Conservation (phyloP, 2,888 invertebrate genomes). For the Morpho achilles region DNA sequence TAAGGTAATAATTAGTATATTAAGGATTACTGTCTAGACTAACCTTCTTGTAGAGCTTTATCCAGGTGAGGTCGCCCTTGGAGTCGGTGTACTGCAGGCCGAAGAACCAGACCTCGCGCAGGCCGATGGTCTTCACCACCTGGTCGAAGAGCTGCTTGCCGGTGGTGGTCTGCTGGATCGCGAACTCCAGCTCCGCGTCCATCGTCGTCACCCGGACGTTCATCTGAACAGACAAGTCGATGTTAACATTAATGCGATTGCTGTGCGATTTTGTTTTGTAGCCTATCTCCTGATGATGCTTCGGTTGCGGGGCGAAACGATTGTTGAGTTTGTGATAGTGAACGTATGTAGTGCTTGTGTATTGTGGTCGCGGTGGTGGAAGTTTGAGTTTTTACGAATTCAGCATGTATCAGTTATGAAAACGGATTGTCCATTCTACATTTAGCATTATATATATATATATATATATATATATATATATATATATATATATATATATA, state of each 20-base stretch:
- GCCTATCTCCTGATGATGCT: too few relatives aligned
- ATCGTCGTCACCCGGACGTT: conserved; percentile 99
- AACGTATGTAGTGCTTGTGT: too few relatives aligned
- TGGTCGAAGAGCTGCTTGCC: conserved; percentile 99
- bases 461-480: too few relatives aligned
- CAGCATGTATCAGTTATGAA: too few relatives aligned
- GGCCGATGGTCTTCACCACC: conserved; percentile 99
- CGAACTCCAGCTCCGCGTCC: conserved; percentile 99
- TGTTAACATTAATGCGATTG: neutral
- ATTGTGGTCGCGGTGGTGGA: too few relatives aligned
- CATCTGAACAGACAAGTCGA: conserved; percentile 80
- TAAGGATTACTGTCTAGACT: conserved; percentile 39
- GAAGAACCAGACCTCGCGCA: conserved; percentile 99
- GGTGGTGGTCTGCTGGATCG: conserved; percentile 99
- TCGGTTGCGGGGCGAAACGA: too few relatives aligned
- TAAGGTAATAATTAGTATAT: neutral
- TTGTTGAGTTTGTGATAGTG: too few relatives aligned
- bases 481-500: too few relatives aligned
- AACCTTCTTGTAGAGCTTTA: conserved; percentile 99
- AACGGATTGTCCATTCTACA: too few relatives aligned
- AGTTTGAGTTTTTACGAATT: too few relatives aligned
- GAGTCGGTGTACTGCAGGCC: conserved; percentile 99
- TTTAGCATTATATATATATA: too few relatives aligned
- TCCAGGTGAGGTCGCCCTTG: conserved; percentile 98
- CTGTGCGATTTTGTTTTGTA: too few relatives aligned